Conservation (phyloP, 1,140 invertebrate genomes). For the Archivesica marissinica region DNA sequence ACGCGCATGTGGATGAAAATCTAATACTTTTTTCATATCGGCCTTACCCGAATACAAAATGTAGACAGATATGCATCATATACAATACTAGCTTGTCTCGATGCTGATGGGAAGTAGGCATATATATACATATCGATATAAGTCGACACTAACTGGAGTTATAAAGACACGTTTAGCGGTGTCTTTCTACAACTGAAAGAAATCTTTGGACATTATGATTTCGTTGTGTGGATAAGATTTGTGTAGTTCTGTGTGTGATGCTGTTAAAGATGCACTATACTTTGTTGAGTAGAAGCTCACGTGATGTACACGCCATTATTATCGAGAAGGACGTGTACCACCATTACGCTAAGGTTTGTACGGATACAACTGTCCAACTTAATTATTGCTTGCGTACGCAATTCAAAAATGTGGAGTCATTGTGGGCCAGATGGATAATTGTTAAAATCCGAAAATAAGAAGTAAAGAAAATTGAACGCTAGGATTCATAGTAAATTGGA, state of each 20-base stretch:
- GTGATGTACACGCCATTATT: slow-evolving; percentile 6
- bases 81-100: too few relatives aligned
- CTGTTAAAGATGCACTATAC: slow-evolving; percentile 37
- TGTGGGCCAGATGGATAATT: not conserved
- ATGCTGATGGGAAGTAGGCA: too few relatives aligned
- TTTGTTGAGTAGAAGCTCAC: slow-evolving; percentile 3
- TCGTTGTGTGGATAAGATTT: not conserved
- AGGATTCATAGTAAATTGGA: not conserved
- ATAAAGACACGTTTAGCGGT: too few relatives aligned
- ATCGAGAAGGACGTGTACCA: not conserved
- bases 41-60: too few relatives aligned
- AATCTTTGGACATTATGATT: not conserved
- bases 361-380: not conserved
- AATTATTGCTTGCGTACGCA: not conserved
- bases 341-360: slow-evolving; percentile 4
- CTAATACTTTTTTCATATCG: too few relatives aligned
- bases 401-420: not conserved
- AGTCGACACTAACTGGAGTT: too few relatives aligned
- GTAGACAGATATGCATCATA: too few relatives aligned
- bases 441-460: not conserved
- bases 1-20: too few relatives aligned
- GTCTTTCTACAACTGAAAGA: not conserved
- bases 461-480: not conserved
- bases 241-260: not conserved
- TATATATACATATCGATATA: too few relatives aligned